Percentiles rank a stretch among this genome's conserved stretches.
Evolutionary conservation across 1,140 invertebrate genomes (phyloP).

Genomic region (Sminthurides bifidus): DNA sequence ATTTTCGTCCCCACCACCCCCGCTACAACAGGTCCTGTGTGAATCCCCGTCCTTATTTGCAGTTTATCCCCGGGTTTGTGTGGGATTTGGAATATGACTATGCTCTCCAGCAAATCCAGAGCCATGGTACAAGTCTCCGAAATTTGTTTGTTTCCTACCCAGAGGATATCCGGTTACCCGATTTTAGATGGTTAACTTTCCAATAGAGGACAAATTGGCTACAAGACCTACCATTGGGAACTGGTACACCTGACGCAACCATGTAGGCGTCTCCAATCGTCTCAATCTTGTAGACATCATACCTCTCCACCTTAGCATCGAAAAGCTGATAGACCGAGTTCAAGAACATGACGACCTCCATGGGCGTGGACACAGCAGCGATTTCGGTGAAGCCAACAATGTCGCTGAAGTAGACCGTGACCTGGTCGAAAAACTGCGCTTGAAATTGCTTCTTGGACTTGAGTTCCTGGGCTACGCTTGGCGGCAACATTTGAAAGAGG

Average conservation of each 20-base stretch:
- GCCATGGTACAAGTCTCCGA: slow-evolving; percentile 79
- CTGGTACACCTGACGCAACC: slow-evolving; percentile 42
- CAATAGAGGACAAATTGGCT: no score
- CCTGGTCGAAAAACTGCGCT: slow-evolving; percentile 45
- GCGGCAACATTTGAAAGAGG: slow-evolving; percentile 69
- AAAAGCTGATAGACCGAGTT: slow-evolving; percentile 77
- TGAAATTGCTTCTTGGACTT: slow-evolving; percentile 52
- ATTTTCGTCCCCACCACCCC: slow-evolving; percentile 45
- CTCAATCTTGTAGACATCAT: slow-evolving; percentile 73
- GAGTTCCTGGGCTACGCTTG: slow-evolving; percentile 61
- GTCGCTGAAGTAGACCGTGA: slow-evolving; percentile 79
- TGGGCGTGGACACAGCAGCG: slow-evolving; percentile 64
- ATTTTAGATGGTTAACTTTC: no score
- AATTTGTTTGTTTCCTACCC: slow-evolving; percentile 70
- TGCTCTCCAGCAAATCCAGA: slow-evolving; percentile 62
- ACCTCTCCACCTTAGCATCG: slow-evolving; percentile 70
- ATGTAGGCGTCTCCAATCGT: slow-evolving; percentile 89
- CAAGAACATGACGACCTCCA: slow-evolving; percentile 70
- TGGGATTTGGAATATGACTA: slow-evolving; percentile 60
- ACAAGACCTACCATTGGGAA: no score
- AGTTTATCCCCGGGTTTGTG: slow-evolving; percentile 55
- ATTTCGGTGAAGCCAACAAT: slow-evolving; percentile 83
- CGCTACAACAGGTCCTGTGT: slow-evolving; percentile 59
- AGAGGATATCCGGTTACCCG: no score
- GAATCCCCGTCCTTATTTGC: slow-evolving; percentile 60